Conservation (phyloP, 2,888 invertebrate species). For the Neria commutata region DNA sequence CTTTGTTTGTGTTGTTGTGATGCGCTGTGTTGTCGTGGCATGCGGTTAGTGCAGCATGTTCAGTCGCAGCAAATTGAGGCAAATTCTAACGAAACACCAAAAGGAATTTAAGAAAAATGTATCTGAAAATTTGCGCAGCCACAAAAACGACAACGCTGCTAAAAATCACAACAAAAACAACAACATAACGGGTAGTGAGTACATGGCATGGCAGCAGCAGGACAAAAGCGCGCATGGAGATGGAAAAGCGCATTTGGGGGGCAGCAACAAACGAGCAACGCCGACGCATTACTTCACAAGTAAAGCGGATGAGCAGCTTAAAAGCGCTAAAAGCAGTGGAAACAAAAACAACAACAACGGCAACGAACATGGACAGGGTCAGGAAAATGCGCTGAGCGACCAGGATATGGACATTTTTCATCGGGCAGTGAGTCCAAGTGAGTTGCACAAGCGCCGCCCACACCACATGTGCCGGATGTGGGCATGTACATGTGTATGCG, state of each 20-base stretch:
- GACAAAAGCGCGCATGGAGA: too few species aligned
- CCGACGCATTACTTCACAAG: too few species aligned
- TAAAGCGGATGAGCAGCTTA: slow-evolving; percentile 30
- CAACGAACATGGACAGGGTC: too few species aligned
- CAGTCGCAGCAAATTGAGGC: slow-evolving; percentile 33
- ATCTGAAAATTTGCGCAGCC: background rate
- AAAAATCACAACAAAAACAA: background rate
- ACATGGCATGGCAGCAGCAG: too few species aligned
- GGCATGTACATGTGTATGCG: background rate
- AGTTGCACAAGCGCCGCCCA: slow-evolving; percentile 21
- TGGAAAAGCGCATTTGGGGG: too few species aligned
- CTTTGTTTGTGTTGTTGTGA: too few species aligned
- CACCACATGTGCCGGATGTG: background rate
- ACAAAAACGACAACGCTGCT: background rate
- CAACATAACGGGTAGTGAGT: too few species aligned
- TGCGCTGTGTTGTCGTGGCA: too few species aligned
- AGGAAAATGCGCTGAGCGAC: slow-evolving; percentile 29
- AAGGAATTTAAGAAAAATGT: slow-evolving; percentile 10
- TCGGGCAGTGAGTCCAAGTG: slow-evolving; percentile 62
- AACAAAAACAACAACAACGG: background rate
- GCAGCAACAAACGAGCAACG: too few species aligned
- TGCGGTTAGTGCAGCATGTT: slow-evolving; percentile 30
- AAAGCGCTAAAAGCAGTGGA: background rate
- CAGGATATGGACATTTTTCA: slow-evolving; percentile 60
- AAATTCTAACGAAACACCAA: slow-evolving; percentile 31